Evolutionary conservation across 2,888 invertebrate species (phyloP), one percentile per base, ranked within the genome.

Genomic region (Phyllotreta cruciferae): DNA sequence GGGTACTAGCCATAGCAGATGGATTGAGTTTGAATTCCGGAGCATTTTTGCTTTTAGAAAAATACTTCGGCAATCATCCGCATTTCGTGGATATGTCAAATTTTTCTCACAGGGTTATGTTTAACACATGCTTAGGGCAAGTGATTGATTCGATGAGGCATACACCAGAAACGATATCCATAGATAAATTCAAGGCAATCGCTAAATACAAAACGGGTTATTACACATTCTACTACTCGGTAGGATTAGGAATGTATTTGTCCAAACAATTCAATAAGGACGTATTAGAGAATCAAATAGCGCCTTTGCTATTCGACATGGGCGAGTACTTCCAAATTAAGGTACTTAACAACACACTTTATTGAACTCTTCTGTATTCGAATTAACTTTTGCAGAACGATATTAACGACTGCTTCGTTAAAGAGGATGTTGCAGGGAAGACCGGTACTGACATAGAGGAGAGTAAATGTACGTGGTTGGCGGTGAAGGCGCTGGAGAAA

Each of bases 401-500:
- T 79, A 94, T 88, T 81, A 82, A 94, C 36, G 96, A 97, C 79
- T 94, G 93, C 77, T 98, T 90, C 79, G 96, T 96, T 0, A 89
- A 95, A 78, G 87, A 91, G 10, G 83, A 86, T 9, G 85, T 91
- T 1, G 95, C 90, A 0, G 98, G 97, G 6, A 98, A 97, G 83
- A 83, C 87, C 39, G 93, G 95, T 35, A 92, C 90, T 0, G 97
- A 98, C 78, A 97, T 98, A 71, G 87, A 91, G 81, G 95, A 96
- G 73, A 96, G 96, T 39, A 98, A 97, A 82, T 98, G 97, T 81
- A 89, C 94, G 0, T 98, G 98, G 98, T 83, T 96, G 34, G 88
- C 92, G 1, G 93, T 96, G 0, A 90, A 92, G 1, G 96, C 96
- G 6, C 82, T 96, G 66, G 91, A 94, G 78, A 85, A 90, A 55